These are phyloP conservation scores for Muraenolepis orangiensis DNA, from an alignment of 2,797 vertebrate genomes.

Conservation along the genomic window DNA sequence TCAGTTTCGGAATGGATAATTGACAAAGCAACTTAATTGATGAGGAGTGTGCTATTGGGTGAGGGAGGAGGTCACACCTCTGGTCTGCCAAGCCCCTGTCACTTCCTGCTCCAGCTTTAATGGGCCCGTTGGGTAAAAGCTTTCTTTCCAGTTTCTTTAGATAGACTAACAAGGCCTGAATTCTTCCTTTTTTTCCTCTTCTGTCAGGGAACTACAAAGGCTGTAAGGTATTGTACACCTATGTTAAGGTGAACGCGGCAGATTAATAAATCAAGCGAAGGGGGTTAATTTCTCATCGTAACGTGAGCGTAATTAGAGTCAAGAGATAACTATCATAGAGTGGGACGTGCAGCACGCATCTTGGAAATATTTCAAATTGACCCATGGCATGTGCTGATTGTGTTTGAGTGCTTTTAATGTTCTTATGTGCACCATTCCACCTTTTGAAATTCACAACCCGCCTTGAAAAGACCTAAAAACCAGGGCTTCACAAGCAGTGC, in stretches of 20 bases:
- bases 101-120: background rate
- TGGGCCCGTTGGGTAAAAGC: background rate
- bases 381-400: background rate
- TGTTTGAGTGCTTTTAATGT: background rate
- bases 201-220: background rate
- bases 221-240: background rate
- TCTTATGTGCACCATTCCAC: background rate
- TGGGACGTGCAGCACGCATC: background rate
- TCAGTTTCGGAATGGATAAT: background rate
- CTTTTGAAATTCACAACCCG: background rate
- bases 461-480: background rate
- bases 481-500: background rate
- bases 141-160: background rate
- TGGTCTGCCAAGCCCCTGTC: background rate
- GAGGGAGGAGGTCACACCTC: background rate
- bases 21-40: background rate
- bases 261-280: background rate
- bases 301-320: too few species aligned
- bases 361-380: background rate
- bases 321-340: background rate
- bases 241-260: background rate
- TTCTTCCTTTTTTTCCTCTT: background rate
- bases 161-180: background rate
- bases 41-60: background rate
- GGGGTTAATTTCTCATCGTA: too few species aligned